phyloP scores from a whole-genome alignment of 1,140 invertebrate genomes.

The Meteorus sp. region DNA sequence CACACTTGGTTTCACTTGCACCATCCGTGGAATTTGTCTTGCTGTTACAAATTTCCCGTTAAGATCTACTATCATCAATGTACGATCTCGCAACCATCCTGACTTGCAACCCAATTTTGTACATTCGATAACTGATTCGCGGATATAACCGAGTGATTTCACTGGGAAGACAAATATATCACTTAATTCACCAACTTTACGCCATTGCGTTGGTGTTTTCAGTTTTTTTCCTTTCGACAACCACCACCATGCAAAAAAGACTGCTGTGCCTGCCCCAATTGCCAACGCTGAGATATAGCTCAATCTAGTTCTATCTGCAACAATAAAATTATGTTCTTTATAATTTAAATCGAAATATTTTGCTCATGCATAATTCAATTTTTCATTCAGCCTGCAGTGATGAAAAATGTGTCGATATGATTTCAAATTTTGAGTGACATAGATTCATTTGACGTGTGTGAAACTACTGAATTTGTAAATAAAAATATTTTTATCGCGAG shows the following conservation, averaged over 20 bases:
- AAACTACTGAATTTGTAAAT: no score
- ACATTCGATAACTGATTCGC: constrained; percentile 49
- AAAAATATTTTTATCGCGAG: no score
- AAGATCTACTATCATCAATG: constrained; percentile 59
- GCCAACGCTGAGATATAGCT: constrained; percentile 45
- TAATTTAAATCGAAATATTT: not conserved
- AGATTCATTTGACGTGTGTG: no score
- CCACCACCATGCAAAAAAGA: constrained; percentile 48
- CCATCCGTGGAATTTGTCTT: constrained; percentile 58
- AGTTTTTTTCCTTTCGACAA: constrained; percentile 40
- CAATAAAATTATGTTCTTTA: constrained; percentile 2
- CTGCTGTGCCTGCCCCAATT: constrained; percentile 46
- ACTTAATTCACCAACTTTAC: constrained; percentile 58
- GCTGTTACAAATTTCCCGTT: constrained; percentile 59
- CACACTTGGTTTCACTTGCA: constrained; percentile 46
- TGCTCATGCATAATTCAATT: not conserved
- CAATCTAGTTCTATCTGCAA: constrained; percentile 44
- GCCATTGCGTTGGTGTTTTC: constrained; percentile 46
- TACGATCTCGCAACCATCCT: constrained; percentile 59
- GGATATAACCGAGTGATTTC: constrained; percentile 58
- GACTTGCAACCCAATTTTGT: constrained; percentile 55
- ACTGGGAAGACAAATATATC: constrained; percentile 58
- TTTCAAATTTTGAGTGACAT: no score
- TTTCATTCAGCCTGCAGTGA: not conserved
- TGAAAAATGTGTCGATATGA: no score